phyloP scores from a whole-genome alignment of 1,140 invertebrate genomes.

The Aphis craccivora region DNA sequence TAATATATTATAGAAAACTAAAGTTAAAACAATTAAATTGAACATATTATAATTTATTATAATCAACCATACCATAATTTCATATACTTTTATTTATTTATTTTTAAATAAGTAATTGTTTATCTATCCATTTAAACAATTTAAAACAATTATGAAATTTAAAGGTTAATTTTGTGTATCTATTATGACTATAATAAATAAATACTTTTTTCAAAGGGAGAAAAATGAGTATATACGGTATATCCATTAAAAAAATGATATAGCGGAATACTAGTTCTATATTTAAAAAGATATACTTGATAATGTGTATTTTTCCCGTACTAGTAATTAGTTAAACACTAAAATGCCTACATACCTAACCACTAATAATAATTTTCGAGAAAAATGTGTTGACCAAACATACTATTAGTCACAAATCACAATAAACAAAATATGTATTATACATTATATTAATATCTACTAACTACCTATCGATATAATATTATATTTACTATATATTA shows the following conservation, averaged over 20 bases:
- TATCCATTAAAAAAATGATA: not conserved
- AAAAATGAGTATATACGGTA: not conserved
- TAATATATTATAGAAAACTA: not conserved
- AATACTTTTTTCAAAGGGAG: too few species aligned
- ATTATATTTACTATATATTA: not conserved
- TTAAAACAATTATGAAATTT: not conserved
- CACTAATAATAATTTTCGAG: not conserved
- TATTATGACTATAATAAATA: too few species aligned
- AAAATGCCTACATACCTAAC: not conserved
- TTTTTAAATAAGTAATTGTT: not conserved
- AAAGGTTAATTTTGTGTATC: not conserved
- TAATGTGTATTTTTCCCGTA: not conserved
- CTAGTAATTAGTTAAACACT: too few species aligned
- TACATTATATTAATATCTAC: too few species aligned
- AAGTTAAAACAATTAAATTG: not conserved
- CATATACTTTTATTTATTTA: not conserved
- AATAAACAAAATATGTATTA: not conserved
- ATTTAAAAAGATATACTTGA: not conserved
- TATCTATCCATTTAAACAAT: not conserved
- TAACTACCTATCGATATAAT: not conserved
- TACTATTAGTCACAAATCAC: not conserved
- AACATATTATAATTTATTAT: too few species aligned
- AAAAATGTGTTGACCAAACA: not conserved
- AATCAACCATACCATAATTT: not conserved
- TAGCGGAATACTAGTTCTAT: not conserved